phyloP scores from a whole-genome alignment of 2,113 vertebrate genomes.

The Heliornis fulica region DNA sequence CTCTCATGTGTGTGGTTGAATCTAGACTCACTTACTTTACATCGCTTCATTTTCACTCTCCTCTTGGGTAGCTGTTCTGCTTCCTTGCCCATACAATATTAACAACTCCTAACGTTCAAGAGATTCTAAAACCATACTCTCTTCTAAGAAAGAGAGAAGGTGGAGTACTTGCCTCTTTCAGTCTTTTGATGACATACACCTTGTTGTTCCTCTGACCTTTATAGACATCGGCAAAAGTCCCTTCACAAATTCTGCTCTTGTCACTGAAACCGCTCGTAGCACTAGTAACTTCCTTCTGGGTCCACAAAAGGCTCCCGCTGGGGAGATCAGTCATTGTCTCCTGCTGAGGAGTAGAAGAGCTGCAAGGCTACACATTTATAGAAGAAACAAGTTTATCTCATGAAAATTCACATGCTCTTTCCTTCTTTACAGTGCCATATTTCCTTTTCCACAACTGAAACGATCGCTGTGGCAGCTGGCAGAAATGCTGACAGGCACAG shows the following conservation, averaged over 20 bases:
- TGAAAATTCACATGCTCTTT: not conserved
- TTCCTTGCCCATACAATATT: not conserved
- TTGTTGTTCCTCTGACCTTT: slow-evolving; percentile 63
- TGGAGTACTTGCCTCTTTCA: slow-evolving; percentile 68
- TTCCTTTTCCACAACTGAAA: not conserved
- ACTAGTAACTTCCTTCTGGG: slow-evolving; percentile 53
- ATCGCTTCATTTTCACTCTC: not conserved
- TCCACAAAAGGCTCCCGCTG: slow-evolving; percentile 67
- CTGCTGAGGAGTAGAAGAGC: slow-evolving; percentile 53
- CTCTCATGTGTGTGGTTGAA: not conserved
- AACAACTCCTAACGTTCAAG: not conserved
- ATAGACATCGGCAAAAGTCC: slow-evolving; percentile 73
- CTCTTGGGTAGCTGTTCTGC: not conserved
- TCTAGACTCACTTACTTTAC: not conserved
- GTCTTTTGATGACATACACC: slow-evolving; percentile 68
- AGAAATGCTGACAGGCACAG: not conserved
- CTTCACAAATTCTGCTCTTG: slow-evolving; percentile 60
- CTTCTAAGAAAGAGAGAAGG: not conserved
- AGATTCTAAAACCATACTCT: not conserved
- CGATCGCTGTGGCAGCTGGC: not conserved
- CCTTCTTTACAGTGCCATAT: not conserved
- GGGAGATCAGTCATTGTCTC: slow-evolving; percentile 28
- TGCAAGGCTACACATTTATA: slow-evolving; percentile 40
- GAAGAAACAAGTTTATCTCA: slow-evolving; percentile 12
- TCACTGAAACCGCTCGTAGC: slow-evolving; percentile 72